Conservation (phyloP, 2,888 invertebrate species). For the Frankliniella intonsa region DNA sequence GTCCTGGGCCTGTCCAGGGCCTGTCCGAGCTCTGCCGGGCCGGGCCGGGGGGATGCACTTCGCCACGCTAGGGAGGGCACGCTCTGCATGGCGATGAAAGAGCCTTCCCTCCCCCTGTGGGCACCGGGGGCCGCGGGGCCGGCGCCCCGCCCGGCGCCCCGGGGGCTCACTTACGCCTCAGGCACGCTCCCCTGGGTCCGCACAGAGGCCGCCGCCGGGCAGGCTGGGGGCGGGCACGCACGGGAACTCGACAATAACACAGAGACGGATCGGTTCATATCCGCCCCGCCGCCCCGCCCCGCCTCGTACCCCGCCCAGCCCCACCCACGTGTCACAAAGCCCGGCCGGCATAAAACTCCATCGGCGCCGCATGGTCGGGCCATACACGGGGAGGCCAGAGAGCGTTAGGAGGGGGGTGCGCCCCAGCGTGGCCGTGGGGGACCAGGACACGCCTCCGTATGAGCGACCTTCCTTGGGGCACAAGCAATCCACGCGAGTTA, state of each 20-base stretch:
- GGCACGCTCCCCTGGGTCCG: not conserved
- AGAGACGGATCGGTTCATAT: slow-evolving; percentile 24
- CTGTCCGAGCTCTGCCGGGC: not conserved
- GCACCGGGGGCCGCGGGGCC: not conserved
- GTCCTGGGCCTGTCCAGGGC: no score
- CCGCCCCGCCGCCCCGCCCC: not conserved
- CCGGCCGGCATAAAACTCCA: slow-evolving; percentile 21
- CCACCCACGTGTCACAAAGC: not conserved
- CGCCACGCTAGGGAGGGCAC: slow-evolving; percentile 4
- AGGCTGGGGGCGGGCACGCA: not conserved
- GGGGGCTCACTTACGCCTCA: not conserved
- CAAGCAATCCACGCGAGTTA: no score
- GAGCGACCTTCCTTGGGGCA: no score
- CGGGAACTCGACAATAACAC: slow-evolving; percentile 18
- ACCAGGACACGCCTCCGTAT: no score
- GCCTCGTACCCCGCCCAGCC: no score
- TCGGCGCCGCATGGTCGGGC: not conserved
- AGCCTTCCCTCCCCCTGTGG: not conserved
- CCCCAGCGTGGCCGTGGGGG: no score
- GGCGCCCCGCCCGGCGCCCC: not conserved
- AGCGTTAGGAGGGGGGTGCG: no score
- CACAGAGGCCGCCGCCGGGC: not conserved
- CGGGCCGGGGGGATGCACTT: not conserved
- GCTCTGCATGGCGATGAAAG: slow-evolving; percentile 13
- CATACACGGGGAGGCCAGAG: not conserved